Evolutionary conservation across 2,888 invertebrate genomes (phyloP), one percentile per base, ranked within the genome.

Genomic region (Pristionchus fissidentatus): DNA sequence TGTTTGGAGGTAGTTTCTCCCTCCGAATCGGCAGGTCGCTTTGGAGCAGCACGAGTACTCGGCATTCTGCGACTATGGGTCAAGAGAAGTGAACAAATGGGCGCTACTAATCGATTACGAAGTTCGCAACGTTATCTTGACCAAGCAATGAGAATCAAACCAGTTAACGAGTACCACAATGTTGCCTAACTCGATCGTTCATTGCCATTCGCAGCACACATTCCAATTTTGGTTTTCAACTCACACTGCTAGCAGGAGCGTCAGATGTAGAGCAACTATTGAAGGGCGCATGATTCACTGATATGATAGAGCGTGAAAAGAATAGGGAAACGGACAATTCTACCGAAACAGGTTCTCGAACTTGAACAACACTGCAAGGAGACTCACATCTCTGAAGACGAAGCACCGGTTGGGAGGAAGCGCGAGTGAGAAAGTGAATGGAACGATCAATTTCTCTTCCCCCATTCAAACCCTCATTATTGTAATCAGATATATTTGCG

Each of bases 51-150:
- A 32, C 83, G 84, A 49, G 78, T 52, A 15, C 77, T 81, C 41
- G 84, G 84, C 83, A 84, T 84, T 46, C 26, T 41, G 57, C 66
- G 38, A 84, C 81, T 78, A 49, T 13, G 13, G 75, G 26, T 57
- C 43, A 60, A 83, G 5, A 78, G 26, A 57, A 4, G 46, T 29
- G 19, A 78, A 22, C 35, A 38, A 83, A 35, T 43, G 26, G 70
- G 26, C 70, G 43, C 70, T 2, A 26, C 70, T 41, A 35, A 49
- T 55, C 55, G 46, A 60, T 73, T 83, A 83, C 35, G 32, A 75
- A 38, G 70, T 75, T 75, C 70, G 49, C 32, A 83, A 52, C 49
- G 60, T 75, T 41, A 41, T 70, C 41, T n/a, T 49, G 49, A 78
- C 49, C 26, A 84, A 81, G 29, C 75, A 77, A 81, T 78, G 55